Evolutionary conservation across 2,113 vertebrate genomes (phyloP).

Genomic region (Trematomus loennbergii): DNA sequence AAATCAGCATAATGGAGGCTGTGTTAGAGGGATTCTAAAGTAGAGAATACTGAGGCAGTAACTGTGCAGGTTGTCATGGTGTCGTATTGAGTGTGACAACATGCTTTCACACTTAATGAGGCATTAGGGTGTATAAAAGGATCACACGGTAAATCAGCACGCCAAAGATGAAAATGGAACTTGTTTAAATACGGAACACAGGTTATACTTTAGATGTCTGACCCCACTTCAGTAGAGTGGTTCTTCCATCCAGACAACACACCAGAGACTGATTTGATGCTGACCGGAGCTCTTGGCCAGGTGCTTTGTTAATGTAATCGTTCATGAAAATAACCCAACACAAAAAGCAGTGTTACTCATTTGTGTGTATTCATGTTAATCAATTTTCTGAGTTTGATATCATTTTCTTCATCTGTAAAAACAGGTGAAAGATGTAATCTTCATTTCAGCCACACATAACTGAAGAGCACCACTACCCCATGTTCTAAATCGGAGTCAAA

Average conservation of each 20-base stretch:
- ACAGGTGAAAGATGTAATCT: no score
- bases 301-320: background rate
- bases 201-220: background rate
- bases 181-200: background rate
- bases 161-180: background rate
- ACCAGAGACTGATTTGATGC: background rate
- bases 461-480: no score
- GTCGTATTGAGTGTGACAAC: conserved; percentile 4
- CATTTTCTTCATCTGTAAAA: no score
- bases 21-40: background rate
- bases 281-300: background rate
- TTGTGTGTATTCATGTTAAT: no score
- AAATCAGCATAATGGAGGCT: background rate
- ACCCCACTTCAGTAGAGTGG: background rate
- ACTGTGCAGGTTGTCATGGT: conserved; percentile 28
- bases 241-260: background rate
- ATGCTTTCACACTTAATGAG: conserved; percentile 18
- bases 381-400: no score
- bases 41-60: background rate
- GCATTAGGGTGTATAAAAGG: conserved; percentile 10
- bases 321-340: no score
- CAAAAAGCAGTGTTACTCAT: no score
- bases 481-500: no score
- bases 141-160: background rate
- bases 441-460: no score